Evolutionary conservation across 2,113 vertebrate species (phyloP).

Genomic region (Xiphias gladius): DNA sequence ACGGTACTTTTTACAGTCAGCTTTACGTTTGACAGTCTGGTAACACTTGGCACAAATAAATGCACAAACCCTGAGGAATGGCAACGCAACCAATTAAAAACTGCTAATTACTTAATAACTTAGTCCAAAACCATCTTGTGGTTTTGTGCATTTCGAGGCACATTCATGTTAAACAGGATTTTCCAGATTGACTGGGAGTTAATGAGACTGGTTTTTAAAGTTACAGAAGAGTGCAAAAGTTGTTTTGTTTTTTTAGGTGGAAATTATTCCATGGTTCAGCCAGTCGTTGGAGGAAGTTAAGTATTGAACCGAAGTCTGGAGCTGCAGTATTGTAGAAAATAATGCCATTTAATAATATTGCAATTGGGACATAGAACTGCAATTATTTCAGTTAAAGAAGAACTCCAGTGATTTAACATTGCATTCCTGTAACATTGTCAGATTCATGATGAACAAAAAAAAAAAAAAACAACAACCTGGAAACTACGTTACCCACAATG

Average conservation of each 20-base stretch:
- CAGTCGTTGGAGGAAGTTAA: too few species aligned
- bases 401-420: not conserved
- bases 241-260: too few species aligned
- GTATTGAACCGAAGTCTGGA: not conserved
- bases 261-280: not conserved
- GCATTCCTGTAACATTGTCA: not conserved
- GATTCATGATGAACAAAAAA: too few species aligned
- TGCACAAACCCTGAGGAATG: too few species aligned
- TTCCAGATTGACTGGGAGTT: not conserved
- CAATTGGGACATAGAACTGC: too few species aligned
- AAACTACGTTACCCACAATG: too few species aligned
- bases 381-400: not conserved
- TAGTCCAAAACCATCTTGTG: not conserved
- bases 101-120: not conserved
- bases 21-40: too few species aligned
- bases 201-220: not conserved
- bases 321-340: not conserved
- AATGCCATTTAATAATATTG: not conserved
- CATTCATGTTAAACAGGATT: not conserved
- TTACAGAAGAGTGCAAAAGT: not conserved
- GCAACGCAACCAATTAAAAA: too few species aligned
- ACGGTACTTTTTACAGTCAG: too few species aligned
- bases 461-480: too few species aligned
- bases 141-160: not conserved
- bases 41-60: too few species aligned